These are phyloP conservation scores for Tetragnatha versicolor DNA, from an alignment of 1,140 invertebrate species.

Conservation along the genomic window DNA sequence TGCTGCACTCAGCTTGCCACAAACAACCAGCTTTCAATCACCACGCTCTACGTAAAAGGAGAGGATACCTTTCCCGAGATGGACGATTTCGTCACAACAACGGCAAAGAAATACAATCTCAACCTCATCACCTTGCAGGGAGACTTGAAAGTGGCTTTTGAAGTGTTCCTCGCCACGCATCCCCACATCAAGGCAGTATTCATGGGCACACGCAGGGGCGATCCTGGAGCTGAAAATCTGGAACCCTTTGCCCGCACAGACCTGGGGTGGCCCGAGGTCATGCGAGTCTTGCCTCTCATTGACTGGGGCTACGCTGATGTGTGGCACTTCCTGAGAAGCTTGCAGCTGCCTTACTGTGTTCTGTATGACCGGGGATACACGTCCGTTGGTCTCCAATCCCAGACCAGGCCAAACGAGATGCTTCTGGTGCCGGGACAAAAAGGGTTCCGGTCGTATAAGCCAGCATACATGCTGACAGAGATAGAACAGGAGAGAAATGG, in stretches of 20 bases:
- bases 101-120: slow-evolving; percentile 67
- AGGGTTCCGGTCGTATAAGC: slow-evolving; percentile 71
- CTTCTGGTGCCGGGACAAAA: slow-evolving; percentile 68
- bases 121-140: slow-evolving; percentile 19
- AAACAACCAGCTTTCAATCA: slow-evolving; percentile 71
- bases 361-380: slow-evolving; percentile 75
- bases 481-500: slow-evolving; percentile 76
- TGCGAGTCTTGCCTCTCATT: slow-evolving; percentile 85
- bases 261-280: slow-evolving; percentile 82
- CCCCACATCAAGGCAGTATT: slow-evolving; percentile 79
- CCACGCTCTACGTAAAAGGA: slow-evolving; percentile 76
- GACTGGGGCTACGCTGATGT: slow-evolving; percentile 89
- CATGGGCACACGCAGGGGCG: slow-evolving; percentile 86
- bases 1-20: slow-evolving; percentile 65
- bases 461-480: slow-evolving; percentile 78
- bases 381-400: slow-evolving; percentile 80
- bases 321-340: slow-evolving; percentile 84
- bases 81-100: slow-evolving; percentile 79
- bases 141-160: slow-evolving; percentile 4
- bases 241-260: slow-evolving; percentile 71
- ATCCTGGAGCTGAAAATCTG: slow-evolving; percentile 73
- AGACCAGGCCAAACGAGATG: slow-evolving; percentile 81
- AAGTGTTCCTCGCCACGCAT: slow-evolving; percentile 60
- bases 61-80: slow-evolving; percentile 82
- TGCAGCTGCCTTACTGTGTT: slow-evolving; percentile 84